Evolutionary conservation across 2,113 vertebrate species (phyloP).

Genomic region (Odontophorus gujanensis): DNA sequence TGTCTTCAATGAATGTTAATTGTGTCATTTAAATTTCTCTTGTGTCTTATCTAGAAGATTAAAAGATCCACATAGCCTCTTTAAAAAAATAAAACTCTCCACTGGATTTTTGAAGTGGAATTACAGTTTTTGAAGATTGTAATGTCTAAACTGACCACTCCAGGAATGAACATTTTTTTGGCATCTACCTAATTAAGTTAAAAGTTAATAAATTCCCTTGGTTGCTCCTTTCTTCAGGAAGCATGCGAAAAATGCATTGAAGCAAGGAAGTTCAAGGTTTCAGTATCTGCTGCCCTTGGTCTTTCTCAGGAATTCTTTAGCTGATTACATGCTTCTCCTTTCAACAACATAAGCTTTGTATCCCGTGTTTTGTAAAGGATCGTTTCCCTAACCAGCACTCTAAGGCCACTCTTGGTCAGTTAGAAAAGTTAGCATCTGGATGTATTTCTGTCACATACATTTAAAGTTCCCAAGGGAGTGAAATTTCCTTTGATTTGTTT

Average conservation of each 20-base stretch:
- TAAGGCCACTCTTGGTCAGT: constrained; percentile 60
- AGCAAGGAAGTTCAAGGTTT: constrained; percentile 79
- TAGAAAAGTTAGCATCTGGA: constrained; percentile 72
- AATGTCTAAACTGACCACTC: not conserved
- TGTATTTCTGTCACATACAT: constrained; percentile 46
- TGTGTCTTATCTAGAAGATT: not conserved
- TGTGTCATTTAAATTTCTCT: not conserved
- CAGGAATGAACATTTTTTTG: constrained; percentile 38
- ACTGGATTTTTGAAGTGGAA: not conserved
- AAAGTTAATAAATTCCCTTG: constrained; percentile 76
- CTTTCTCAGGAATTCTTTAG: constrained; percentile 84
- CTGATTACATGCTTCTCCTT: constrained; percentile 83
- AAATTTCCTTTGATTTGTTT: constrained; percentile 35
- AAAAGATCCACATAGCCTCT: not conserved
- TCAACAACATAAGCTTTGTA: constrained; percentile 83
- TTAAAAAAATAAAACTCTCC: not conserved
- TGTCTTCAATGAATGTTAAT: not conserved
- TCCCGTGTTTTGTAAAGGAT: constrained; percentile 74
- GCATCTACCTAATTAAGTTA: constrained; percentile 73
- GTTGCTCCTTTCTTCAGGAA: constrained; percentile 75
- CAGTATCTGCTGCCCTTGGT: constrained; percentile 79
- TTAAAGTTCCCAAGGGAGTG: constrained; percentile 53
- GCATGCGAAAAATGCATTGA: constrained; percentile 79
- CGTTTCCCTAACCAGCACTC: constrained; percentile 46
- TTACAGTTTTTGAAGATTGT: not conserved